Conservation (phyloP, 1,140 invertebrate species). For the Neodiprion fabricii region DNA sequence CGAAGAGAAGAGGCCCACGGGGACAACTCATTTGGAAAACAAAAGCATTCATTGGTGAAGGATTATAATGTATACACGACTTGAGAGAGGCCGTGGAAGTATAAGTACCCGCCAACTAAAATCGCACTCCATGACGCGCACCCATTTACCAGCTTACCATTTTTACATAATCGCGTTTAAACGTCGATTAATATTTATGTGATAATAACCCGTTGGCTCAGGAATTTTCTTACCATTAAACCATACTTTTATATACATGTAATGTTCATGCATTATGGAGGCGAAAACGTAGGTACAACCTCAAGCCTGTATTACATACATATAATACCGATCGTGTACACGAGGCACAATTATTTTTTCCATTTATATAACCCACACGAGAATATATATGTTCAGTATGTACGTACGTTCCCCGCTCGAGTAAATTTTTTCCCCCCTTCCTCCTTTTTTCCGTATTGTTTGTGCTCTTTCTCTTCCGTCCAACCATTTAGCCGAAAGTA, state of each 20-base stretch:
- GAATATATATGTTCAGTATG: background rate
- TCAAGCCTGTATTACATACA: background rate
- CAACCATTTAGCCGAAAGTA: background rate
- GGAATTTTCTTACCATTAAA: slow-evolving; percentile 20
- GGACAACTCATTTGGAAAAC: slow-evolving; percentile 51
- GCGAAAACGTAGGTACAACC: slow-evolving; percentile 3
- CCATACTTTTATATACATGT: slow-evolving; percentile 11
- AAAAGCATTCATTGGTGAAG: slow-evolving; percentile 47
- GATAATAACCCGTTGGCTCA: slow-evolving; percentile 25
- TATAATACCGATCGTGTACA: background rate
- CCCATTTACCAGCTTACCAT: slow-evolving; percentile 26
- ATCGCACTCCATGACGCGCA: slow-evolving; percentile 2
- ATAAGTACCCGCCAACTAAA: slow-evolving; percentile 30
- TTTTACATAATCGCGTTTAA: slow-evolving; percentile 44
- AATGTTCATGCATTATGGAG: slow-evolving; percentile 36
- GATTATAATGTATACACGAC: slow-evolving; percentile 43
- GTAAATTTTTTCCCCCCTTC: too few relatives aligned
- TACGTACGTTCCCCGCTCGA: background rate
- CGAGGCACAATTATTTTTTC: background rate
- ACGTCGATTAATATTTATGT: slow-evolving; percentile 37
- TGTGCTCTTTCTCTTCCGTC: background rate
- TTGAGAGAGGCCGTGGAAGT: slow-evolving; percentile 15
- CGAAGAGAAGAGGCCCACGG: background rate
- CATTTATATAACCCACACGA: background rate
- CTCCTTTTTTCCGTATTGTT: too few relatives aligned